phyloP scores from a whole-genome alignment of 2,888 invertebrate species.

The Sinodicranocentrus sp. region DNA sequence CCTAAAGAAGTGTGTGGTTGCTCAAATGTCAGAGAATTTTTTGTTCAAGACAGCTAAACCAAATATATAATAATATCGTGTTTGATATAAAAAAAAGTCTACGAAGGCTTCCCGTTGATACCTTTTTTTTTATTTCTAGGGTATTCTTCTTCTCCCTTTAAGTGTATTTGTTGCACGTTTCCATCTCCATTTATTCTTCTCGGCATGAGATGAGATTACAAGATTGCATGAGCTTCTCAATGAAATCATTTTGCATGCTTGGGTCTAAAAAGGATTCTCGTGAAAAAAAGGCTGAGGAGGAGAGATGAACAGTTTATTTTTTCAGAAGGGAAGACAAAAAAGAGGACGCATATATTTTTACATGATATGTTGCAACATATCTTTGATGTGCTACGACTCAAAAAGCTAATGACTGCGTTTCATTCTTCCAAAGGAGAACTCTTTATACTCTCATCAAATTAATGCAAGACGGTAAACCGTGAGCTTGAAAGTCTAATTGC shows the following conservation, averaged over 20 bases:
- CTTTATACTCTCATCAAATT: slow-evolving; percentile 8
- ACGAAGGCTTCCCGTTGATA: background rate
- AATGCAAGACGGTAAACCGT: slow-evolving; percentile 21
- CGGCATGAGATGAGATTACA: slow-evolving; percentile 48
- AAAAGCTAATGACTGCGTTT: slow-evolving; percentile 18
- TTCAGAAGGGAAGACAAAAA: too few relatives aligned
- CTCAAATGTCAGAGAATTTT: too few relatives aligned
- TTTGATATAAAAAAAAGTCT: background rate
- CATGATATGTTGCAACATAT: slow-evolving; percentile 32
- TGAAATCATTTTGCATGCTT: slow-evolving; percentile 54
- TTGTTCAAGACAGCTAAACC: too few relatives aligned
- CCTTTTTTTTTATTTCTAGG: slow-evolving; percentile 11
- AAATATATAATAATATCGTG: too few relatives aligned
- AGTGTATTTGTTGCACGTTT: slow-evolving; percentile 37
- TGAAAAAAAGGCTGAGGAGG: slow-evolving; percentile 2
- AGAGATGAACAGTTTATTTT: too few relatives aligned
- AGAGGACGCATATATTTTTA: slow-evolving; percentile 23
- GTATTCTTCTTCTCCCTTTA: slow-evolving; percentile 19
- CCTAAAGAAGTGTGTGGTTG: too few relatives aligned
- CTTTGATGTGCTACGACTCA: background rate
- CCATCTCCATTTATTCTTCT: slow-evolving; percentile 13
- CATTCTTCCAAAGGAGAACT: background rate
- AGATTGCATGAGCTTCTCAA: slow-evolving; percentile 48
- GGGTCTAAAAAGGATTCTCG: slow-evolving; percentile 39
- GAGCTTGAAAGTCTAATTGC: slow-evolving; percentile 4